A percentile compares a stretch with the other conserved stretches of the same genome.
These are phyloP conservation scores for Luperina nickerlii DNA, from an alignment of 2,888 invertebrate species.

Conservation along the genomic window DNA sequence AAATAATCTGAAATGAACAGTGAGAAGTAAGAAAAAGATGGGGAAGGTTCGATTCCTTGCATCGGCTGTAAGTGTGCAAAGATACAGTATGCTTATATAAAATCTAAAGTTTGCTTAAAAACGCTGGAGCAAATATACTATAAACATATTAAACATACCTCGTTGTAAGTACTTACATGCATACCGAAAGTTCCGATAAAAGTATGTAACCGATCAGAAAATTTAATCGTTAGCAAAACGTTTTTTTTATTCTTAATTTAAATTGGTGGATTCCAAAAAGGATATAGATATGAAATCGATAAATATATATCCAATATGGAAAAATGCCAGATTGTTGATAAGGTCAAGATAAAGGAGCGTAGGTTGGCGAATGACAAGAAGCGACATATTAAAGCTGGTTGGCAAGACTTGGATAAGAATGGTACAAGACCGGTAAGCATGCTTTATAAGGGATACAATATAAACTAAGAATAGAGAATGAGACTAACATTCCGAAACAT, in stretches of 20 bases:
- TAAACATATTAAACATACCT: not conserved
- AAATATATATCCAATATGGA: not conserved
- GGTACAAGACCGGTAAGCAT: not conserved
- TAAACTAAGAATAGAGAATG: not conserved
- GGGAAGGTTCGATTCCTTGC: not conserved
- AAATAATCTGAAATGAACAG: not conserved
- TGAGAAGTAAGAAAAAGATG: not conserved
- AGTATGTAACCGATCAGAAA: constrained; percentile 3
- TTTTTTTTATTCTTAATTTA: not conserved
- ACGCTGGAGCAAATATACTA: not conserved
- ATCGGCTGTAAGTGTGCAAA: not conserved
- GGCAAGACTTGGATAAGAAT: not conserved
- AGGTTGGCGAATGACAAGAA: not conserved
- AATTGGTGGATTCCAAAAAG: not conserved
- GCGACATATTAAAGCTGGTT: not conserved
- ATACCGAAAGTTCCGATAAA: constrained; percentile 14
- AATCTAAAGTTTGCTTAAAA: not conserved
- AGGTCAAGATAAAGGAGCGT: not conserved
- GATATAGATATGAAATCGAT: not conserved
- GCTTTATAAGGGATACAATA: not conserved
- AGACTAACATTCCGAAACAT: not conserved
- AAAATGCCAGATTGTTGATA: not conserved
- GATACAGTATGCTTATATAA: not conserved
- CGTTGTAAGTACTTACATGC: not conserved
- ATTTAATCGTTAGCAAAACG: not conserved